phyloP scores from a whole-genome alignment of 2,888 invertebrate species.

The Ariolimax columbianus region DNA sequence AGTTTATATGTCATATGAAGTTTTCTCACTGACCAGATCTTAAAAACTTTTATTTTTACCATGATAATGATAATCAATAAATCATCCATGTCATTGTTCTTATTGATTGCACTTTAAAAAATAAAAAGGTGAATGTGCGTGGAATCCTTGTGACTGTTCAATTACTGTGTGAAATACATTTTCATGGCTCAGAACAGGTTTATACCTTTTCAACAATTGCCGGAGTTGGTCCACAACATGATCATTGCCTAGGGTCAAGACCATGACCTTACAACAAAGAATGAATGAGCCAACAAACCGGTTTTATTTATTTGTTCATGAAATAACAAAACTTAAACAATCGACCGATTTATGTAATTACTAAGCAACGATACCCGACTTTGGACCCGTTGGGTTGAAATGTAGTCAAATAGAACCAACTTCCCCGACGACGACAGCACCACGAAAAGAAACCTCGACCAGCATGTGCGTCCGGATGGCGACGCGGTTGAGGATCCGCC shows the following conservation, averaged over 20 bases:
- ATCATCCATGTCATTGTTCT: too few relatives aligned
- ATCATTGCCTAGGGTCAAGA: slow-evolving; percentile 22
- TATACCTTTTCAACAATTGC: slow-evolving; percentile 24
- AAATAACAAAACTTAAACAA: neutral
- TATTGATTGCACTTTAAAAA: too few relatives aligned
- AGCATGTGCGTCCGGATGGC: too few relatives aligned
- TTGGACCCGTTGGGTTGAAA: neutral
- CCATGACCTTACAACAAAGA: neutral
- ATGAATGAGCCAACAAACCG: neutral
- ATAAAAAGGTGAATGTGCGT: slow-evolving; percentile 1
- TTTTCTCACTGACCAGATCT: too few relatives aligned
- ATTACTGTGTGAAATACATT: neutral
- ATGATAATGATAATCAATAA: too few relatives aligned
- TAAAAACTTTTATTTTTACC: too few relatives aligned
- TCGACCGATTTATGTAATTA: neutral
- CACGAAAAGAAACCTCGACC: neutral
- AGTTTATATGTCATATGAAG: too few relatives aligned
- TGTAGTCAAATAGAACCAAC: neutral
- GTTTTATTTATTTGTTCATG: neutral
- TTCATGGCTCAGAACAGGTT: slow-evolving; percentile 15
- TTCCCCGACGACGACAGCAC: slow-evolving; percentile 10
- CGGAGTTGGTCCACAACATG: slow-evolving; percentile 15
- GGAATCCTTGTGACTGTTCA: neutral
- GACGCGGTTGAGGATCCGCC: slow-evolving; percentile 14
- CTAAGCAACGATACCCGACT: slow-evolving; percentile 27